Evolutionary conservation across 2,113 vertebrate species (phyloP).

Genomic region (Petrocephalus microphthalmus): DNA sequence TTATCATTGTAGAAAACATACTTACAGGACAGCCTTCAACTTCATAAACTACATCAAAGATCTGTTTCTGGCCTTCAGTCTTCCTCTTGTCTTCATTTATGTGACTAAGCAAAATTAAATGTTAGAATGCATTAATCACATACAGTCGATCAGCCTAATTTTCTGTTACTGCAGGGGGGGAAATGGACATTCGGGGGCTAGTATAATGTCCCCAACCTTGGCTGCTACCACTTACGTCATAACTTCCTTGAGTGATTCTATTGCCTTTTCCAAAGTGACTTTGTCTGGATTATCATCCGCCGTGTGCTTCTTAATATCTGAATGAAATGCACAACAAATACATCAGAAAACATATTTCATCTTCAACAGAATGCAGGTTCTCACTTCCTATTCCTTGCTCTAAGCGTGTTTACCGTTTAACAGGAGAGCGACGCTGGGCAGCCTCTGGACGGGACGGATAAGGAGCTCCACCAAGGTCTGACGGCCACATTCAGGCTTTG

Average conservation of each 20-base stretch:
- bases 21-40: constrained; percentile 96
- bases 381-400: neutral
- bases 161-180: neutral
- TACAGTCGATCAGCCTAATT: neutral
- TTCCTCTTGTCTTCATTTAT: constrained; percentile 99
- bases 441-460: constrained; percentile 91
- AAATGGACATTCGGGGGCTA: neutral
- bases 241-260: constrained; percentile 92
- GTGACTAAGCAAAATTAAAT: constrained; percentile 60
- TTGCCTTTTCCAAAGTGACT: constrained; percentile 82
- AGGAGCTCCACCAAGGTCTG: constrained; percentile 90
- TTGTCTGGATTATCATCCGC: constrained; percentile 93
- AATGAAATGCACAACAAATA: neutral
- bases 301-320: constrained; percentile 96
- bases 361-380: neutral
- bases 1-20: constrained; percentile 25
- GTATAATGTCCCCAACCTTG: neutral
- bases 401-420: constrained; percentile 73
- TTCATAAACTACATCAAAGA: constrained; percentile 97
- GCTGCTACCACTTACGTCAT: constrained; percentile 83
- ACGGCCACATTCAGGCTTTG: constrained; percentile 91
- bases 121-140: neutral
- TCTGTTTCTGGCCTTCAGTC: constrained; percentile 94
- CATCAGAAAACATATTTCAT: neutral
- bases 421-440: constrained; percentile 88